phyloP scores from a whole-genome alignment of 2,888 invertebrate species.

The Merodon equestris region DNA sequence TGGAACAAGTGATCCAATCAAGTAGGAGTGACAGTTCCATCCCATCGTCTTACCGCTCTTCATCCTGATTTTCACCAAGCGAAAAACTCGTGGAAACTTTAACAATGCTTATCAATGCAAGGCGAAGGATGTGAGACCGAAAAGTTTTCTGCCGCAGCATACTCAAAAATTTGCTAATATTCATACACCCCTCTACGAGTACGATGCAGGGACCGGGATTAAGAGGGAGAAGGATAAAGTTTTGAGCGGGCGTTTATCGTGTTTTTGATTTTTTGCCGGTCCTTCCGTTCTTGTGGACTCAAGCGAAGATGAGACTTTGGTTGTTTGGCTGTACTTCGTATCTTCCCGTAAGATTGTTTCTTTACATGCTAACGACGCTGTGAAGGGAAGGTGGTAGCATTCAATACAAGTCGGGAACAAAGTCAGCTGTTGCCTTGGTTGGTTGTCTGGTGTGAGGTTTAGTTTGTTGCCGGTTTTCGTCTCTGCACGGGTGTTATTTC shows the following conservation, averaged over 20 bases:
- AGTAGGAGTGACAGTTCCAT: constrained; percentile 55
- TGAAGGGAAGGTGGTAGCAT: constrained; percentile 29
- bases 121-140: constrained; percentile 62
- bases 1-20: constrained; percentile 68
- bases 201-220: too few species aligned
- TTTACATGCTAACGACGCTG: constrained; percentile 57
- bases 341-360: constrained; percentile 24
- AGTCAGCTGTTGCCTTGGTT: constrained; percentile 61
- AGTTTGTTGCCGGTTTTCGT: constrained; percentile 2
- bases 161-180: constrained; percentile 66
- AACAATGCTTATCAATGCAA: constrained; percentile 63
- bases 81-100: constrained; percentile 51
- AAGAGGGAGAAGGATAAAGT: constrained; percentile 53
- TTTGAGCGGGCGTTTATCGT: constrained; percentile 62
- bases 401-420: constrained; percentile 45
- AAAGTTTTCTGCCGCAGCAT: constrained; percentile 57
- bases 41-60: constrained; percentile 16
- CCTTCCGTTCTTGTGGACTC: constrained; percentile 10
- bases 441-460: constrained; percentile 19
- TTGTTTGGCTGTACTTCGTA: neutral
- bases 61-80: constrained; percentile 24
- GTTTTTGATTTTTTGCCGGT: constrained; percentile 39
- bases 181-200: constrained; percentile 17
- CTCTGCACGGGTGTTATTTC: constrained; percentile 29
- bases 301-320: constrained; percentile 7